phyloP scores from a whole-genome alignment of 2,797 vertebrate genomes.

The Macroramphosus scolopax region DNA sequence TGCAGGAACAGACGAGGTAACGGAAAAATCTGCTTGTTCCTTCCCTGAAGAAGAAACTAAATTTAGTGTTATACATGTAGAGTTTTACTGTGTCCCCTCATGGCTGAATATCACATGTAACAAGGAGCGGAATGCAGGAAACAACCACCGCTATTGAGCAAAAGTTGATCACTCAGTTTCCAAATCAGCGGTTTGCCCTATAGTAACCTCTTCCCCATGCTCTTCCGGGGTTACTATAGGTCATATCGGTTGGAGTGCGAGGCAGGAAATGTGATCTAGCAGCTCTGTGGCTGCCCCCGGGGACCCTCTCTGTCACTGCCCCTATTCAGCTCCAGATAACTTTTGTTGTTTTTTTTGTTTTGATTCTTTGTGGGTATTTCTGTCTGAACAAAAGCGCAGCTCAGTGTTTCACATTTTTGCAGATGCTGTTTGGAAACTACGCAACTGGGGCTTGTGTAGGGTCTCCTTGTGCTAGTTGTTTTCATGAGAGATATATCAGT shows the following conservation, averaged over 20 bases:
- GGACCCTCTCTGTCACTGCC: slow-evolving; percentile 45
- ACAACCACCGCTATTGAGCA: slow-evolving; percentile 6
- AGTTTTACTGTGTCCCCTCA: too few species aligned
- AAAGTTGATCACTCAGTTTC: slow-evolving; percentile 41
- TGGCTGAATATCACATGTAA: too few species aligned
- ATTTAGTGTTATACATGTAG: too few species aligned
- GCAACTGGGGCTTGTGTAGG: background rate
- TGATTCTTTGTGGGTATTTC: slow-evolving; percentile 50
- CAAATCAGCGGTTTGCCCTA: slow-evolving; percentile 72
- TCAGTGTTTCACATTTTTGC: slow-evolving; percentile 25
- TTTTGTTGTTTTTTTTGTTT: slow-evolving; percentile 39
- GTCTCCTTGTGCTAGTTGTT: too few species aligned
- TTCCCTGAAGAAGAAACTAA: too few species aligned
- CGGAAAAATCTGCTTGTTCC: too few species aligned
- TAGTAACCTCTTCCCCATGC: slow-evolving; percentile 83
- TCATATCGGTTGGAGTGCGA: slow-evolving; percentile 68
- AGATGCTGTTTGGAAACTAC: slow-evolving; percentile 33
- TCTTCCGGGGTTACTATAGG: slow-evolving; percentile 86
- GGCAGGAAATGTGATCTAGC: slow-evolving; percentile 74
- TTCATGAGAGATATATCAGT: too few species aligned
- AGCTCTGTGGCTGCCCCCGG: slow-evolving; percentile 43
- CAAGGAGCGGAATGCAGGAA: background rate
- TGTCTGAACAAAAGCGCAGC: slow-evolving; percentile 39
- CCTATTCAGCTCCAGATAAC: slow-evolving; percentile 60
- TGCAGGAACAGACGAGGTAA: slow-evolving; percentile 97